phyloP scores from a whole-genome alignment of 2,113 vertebrate genomes.

The Microtus oregoni region DNA sequence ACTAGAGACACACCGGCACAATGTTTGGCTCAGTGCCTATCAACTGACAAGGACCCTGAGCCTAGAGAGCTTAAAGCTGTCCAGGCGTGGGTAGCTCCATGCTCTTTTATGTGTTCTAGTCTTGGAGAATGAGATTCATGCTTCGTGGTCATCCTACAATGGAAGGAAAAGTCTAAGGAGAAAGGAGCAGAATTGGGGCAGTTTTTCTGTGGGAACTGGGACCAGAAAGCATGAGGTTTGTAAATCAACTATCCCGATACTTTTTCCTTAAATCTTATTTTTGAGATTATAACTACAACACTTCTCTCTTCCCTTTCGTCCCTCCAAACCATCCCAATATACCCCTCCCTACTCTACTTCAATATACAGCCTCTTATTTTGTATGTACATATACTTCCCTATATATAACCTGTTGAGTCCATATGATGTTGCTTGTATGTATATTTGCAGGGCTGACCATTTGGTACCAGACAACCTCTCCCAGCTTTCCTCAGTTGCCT shows the following conservation, averaged over 20 bases:
- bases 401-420: background rate
- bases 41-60: background rate
- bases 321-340: background rate
- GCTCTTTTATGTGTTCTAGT: accelerated
- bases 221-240: background rate
- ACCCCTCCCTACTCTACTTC: background rate
- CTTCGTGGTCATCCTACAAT: background rate
- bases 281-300: background rate
- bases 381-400: background rate
- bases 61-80: background rate
- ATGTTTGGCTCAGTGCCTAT: background rate
- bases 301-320: background rate
- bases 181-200: background rate
- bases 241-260: background rate
- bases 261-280: background rate
- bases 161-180: background rate
- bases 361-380: background rate
- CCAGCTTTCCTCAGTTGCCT: background rate
- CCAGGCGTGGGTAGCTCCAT: no score
- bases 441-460: background rate
- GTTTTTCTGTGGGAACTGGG: background rate
- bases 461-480: background rate
- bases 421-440: background rate
- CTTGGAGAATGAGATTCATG: background rate
- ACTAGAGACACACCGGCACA: background rate